phyloP scores from a whole-genome alignment of 2,113 vertebrate species.

The Anguilla rostrata region DNA sequence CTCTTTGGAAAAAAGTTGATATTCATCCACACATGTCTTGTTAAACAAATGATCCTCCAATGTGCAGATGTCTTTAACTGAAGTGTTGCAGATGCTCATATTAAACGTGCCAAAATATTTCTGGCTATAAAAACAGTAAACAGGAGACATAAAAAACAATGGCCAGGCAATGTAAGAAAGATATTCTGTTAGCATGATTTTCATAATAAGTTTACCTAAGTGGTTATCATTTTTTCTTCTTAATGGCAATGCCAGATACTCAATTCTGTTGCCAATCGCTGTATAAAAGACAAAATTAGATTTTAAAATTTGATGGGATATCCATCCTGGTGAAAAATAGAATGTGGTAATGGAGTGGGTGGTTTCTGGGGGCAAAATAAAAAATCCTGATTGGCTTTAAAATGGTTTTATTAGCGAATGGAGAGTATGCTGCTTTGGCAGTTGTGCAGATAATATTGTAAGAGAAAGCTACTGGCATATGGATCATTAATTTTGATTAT shows the following conservation, averaged over 20 bases:
- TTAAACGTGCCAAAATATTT: neutral
- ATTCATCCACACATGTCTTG: too few relatives aligned
- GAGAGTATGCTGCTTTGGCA: neutral
- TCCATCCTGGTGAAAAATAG: conserved; percentile 1
- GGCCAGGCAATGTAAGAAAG: neutral
- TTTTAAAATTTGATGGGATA: neutral
- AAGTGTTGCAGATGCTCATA: too few relatives aligned
- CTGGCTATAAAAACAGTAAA: neutral
- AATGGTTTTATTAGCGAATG: conserved; percentile 16
- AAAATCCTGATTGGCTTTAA: conserved; percentile 9
- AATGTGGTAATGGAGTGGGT: neutral
- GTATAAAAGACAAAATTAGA: neutral
- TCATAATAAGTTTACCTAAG: neutral
- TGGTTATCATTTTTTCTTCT: neutral
- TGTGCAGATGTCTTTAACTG: too few relatives aligned
- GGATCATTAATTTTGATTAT: conserved; percentile 16
- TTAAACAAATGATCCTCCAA: too few relatives aligned
- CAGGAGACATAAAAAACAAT: neutral
- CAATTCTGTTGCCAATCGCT: neutral
- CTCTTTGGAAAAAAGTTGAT: too few relatives aligned
- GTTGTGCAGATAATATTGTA: neutral
- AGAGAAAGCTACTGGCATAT: neutral
- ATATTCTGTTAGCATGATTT: neutral
- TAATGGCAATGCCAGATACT: neutral
- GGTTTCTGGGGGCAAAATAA: neutral